Evolutionary conservation across 2,797 vertebrate genomes (phyloP), one percentile per base, ranked within the genome.

Genomic region (Diplodus sargus): DNA sequence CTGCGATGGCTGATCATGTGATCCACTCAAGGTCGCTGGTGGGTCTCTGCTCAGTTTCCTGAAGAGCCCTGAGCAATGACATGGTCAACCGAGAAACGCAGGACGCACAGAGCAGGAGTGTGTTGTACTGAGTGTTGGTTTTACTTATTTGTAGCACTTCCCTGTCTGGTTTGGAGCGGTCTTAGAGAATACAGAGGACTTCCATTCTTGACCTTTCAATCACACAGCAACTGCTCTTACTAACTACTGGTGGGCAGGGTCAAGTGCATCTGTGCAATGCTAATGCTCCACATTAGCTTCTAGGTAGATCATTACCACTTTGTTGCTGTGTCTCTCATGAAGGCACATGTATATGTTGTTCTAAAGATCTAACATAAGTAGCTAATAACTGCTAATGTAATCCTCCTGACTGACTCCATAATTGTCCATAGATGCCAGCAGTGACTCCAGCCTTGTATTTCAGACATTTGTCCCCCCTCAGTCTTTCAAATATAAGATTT

Each of bases 1-100:
- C 78, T 63, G 30, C 5, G 15, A 20, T 30, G 61, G 57, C 52
- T 47, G 65, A 60, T 81, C 78, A 72, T 49, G 67, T 84, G 75
- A 83, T 66, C 66, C 25, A 17, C 28, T 74, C 61, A 62, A 84
- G 84, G 83, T 82, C 39, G 0, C 47, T 10, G 9, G 28, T 52
- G 43, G 67, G 60, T 45, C 42, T 62, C 48, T 30, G 51, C 60
- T 25, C 59, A 34, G 60, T 34, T 66, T 52, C 15, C 59, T 48
- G 4, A 65, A 71, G 47, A 20, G 14, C 28, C 66, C 49, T 22
- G 52, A 65, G 22, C 23, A 18, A 77, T 74, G 52, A 64, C 48
- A 51, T 16, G 17, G 11, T 48, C 7, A 3, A 10, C 25, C 25
- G 34, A 57, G n/a, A 23, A 56, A 28, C 25, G 52, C 60, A 30